Base-by-base conservation (phyloP, 92 coral and sea anemone genomes). In the Phenganax subtilis region DNA sequence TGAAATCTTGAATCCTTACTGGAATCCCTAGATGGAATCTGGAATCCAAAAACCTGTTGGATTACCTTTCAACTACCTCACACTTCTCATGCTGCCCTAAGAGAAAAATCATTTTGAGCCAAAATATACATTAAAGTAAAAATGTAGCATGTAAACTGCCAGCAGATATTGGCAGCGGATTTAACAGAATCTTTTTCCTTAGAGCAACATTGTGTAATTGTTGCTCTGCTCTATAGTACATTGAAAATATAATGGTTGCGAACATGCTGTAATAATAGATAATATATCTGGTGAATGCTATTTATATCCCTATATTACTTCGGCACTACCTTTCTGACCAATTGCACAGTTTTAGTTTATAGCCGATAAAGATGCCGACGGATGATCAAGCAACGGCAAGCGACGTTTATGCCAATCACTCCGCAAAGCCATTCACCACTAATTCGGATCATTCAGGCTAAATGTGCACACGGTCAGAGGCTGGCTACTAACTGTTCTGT, bases 391-490 rank as follows among this genome's bases (percentile, higher is more conserved):
- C 7, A 62, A n/a, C 72, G 68, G 73, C 74, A 44, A 64, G 83
- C 7, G 44, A 67, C 83, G 51, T 79, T 64, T 64, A 79, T 54
- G 16, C 52, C 60, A 25, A 37, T 79, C 83, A 62, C 61, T 79
- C 83, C 10, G 20, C 83, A 31, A 16, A 7, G 31, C 74, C 17
- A 79, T 79, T 79, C 57, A 79, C 69, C 47, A 16, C 51, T 79
- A 79, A 79, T 64, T 79, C 81, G 74, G 10, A 17, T 79, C 83
- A 79, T 63, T 79, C 83, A 79, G 63, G 74, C 60, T 79, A 79
- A 79, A 79, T 47, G 83, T 74, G 83, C 83, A 79, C 73, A 44
- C 72, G 60, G 83, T 54, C 51, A 12, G 74, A 14, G 7, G 61
- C 73, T 63, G 8, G 74, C 83, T 64, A 73, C 51, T 67, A 53